Evolutionary conservation across 2,113 vertebrate species (phyloP).

Genomic region (Melanostigma gelatinosum): DNA sequence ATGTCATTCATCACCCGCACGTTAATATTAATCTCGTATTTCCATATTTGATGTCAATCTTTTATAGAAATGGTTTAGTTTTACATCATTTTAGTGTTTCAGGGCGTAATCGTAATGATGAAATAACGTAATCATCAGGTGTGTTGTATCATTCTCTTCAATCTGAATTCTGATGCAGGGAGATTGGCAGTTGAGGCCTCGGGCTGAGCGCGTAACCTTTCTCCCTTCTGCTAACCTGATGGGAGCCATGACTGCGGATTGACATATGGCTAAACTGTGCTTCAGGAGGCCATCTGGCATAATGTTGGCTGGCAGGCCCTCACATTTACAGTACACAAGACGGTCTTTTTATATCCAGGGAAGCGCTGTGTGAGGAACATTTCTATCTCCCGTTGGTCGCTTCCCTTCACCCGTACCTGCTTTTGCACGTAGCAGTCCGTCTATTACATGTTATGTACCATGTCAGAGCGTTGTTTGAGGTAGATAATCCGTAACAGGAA

Average conservation of each 20-base stretch:
- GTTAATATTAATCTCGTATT: background rate
- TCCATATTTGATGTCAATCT: background rate
- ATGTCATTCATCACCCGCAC: background rate
- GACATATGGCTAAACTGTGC: conserved; percentile 72
- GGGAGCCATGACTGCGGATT: conserved; percentile 62
- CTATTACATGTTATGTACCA: too few relatives aligned
- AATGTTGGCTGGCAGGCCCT: conserved; percentile 58
- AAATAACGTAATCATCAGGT: background rate
- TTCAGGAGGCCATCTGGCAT: conserved; percentile 73
- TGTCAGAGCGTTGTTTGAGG: background rate
- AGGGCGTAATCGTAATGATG: background rate
- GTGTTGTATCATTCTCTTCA: background rate
- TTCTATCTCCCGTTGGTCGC: background rate
- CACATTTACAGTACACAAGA: conserved; percentile 52
- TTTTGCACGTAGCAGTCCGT: background rate
- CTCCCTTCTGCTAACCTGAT: conserved; percentile 49
- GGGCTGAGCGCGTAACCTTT: conserved; percentile 32
- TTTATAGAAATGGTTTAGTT: background rate
- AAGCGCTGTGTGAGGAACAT: conserved; percentile 14
- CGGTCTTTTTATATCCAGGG: conserved; percentile 55
- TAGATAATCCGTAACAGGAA: background rate
- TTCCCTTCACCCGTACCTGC: background rate
- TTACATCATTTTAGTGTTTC: background rate
- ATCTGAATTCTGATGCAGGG: conserved; percentile 4
- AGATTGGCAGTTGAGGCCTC: conserved; percentile 10